Evolutionary conservation across 2,797 vertebrate genomes (phyloP).

Genomic region (Lutjanus argentimaculatus): DNA sequence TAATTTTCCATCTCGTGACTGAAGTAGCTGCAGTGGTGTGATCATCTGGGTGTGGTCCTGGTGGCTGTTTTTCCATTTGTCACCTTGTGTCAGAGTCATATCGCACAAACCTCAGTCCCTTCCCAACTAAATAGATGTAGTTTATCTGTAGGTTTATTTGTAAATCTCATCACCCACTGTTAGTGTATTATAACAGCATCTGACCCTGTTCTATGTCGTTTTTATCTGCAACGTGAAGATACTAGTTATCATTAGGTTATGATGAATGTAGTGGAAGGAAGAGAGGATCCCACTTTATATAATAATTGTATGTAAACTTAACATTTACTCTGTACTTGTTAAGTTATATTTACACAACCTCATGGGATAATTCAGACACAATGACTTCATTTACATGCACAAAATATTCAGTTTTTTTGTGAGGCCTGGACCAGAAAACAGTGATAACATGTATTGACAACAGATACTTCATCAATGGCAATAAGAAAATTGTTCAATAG

Average conservation of each 20-base stretch:
- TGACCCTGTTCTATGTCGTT: neutral
- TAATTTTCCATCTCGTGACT: slow-evolving; percentile 43
- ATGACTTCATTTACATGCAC: too few species aligned
- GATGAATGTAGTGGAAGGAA: neutral
- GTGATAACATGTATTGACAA: too few species aligned
- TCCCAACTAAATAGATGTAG: neutral
- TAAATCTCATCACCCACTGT: neutral
- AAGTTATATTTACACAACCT: too few species aligned
- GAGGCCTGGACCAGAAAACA: too few species aligned
- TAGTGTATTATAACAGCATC: neutral
- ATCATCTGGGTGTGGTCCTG: slow-evolving; percentile 52
- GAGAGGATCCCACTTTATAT: neutral
- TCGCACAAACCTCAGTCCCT: slow-evolving; percentile 19
- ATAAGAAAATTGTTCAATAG: too few species aligned
- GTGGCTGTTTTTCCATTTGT: slow-evolving; percentile 37
- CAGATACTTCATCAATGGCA: too few species aligned
- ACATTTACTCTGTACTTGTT: neutral
- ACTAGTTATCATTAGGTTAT: neutral
- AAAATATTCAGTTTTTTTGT: too few species aligned
- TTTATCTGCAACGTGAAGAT: neutral
- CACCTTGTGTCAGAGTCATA: slow-evolving; percentile 20
- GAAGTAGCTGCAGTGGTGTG: slow-evolving; percentile 25
- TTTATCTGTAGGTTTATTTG: slow-evolving; percentile 7
- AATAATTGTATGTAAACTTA: neutral
- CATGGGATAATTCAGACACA: neutral